A percentile compares a stretch with the other conserved stretches of the same genome.
Evolutionary conservation across 2,888 invertebrate species (phyloP).

Genomic region (Plebejus melissa): DNA sequence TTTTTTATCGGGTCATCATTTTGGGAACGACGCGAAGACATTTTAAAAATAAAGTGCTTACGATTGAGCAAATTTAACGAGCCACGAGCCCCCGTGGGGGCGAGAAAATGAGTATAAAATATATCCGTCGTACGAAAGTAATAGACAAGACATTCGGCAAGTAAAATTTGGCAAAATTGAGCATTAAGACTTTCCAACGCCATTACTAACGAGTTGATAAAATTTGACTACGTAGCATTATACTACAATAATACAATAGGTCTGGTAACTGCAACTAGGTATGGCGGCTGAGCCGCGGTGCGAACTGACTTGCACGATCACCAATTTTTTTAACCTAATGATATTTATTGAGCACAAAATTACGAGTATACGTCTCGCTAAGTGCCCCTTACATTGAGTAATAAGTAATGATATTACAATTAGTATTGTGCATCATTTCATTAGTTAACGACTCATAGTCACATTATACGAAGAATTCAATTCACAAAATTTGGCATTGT

Average conservation of each 20-base stretch:
- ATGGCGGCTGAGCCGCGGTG: constrained; percentile 28
- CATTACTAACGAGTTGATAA: constrained; percentile 59
- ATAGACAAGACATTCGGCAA: constrained; percentile 73
- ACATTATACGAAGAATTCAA: constrained; percentile 2
- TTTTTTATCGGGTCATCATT: constrained; percentile 60
- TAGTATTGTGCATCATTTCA: constrained; percentile 9
- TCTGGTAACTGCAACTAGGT: constrained; percentile 70
- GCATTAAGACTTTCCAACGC: constrained; percentile 75
- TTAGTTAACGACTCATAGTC: neutral
- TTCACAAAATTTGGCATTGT: constrained; percentile 19
- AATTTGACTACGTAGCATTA: constrained; percentile 61
- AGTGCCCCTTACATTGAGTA: neutral
- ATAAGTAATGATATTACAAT: neutral
- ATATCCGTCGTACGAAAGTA: constrained; percentile 48
- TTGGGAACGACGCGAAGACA: constrained; percentile 45
- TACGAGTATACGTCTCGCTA: neutral
- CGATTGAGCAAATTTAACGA: constrained; percentile 64
- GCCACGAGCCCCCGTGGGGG: constrained; percentile 34
- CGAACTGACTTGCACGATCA: constrained; percentile 21
- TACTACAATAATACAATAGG: constrained; percentile 65
- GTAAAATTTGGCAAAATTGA: constrained; percentile 79
- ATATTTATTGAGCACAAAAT: constrained; percentile 8
- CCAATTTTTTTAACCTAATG: constrained; percentile 7
- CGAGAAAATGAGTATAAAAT: constrained; percentile 48
- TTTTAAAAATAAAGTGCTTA: constrained; percentile 56